Evolutionary conservation across 2,797 vertebrate species (phyloP).

Genomic region (Danio jaintianensis): DNA sequence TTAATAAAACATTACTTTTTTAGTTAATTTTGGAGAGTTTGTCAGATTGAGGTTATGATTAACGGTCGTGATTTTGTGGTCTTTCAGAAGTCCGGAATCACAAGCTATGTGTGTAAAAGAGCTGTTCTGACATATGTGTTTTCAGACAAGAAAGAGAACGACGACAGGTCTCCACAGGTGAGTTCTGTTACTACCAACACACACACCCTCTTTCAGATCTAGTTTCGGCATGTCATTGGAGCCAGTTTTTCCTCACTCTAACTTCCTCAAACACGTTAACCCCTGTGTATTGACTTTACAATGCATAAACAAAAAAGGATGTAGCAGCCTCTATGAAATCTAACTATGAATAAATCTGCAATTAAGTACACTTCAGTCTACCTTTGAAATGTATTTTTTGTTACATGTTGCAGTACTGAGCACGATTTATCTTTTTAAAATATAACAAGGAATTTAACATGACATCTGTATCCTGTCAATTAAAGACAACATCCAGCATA

Average conservation of each 20-base stretch:
- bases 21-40: neutral
- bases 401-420: neutral
- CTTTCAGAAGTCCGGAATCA: constrained; percentile 14
- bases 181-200: constrained; percentile 42
- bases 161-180: constrained; percentile 55
- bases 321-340: neutral
- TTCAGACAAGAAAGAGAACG: constrained; percentile 67
- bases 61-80: constrained; percentile 16
- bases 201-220: constrained; percentile 50
- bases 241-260: constrained; percentile 38
- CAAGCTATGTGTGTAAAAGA: neutral
- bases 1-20: constrained; percentile 2
- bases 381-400: constrained; percentile 17
- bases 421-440: neutral
- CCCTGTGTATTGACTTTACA: neutral
- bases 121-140: constrained; percentile 52
- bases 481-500: neutral
- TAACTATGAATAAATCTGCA: neutral
- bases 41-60: neutral
- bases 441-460: neutral
- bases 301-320: neutral
- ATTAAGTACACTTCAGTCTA: neutral
- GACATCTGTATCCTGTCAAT: neutral
- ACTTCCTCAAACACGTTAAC: constrained; percentile 22
- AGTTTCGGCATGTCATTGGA: constrained; percentile 55